Percentiles rank a stretch among this genome's conserved stretches.
phyloP scores from a whole-genome alignment of 2,113 vertebrate species.

The Anolis sagrei region DNA sequence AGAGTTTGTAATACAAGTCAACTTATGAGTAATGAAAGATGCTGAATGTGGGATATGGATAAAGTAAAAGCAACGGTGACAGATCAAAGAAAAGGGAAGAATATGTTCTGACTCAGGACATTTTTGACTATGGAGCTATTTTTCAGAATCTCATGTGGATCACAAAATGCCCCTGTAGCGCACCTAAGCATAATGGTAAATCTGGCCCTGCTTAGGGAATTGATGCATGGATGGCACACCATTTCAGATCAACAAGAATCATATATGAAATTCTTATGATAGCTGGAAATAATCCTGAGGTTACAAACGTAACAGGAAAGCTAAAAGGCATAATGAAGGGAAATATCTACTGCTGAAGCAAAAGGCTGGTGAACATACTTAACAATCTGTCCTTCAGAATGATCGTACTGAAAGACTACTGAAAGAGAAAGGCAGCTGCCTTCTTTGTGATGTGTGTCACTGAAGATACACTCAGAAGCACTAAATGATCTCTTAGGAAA shows the following conservation, averaged over 20 bases:
- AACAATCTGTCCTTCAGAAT: neutral
- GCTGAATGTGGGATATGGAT: neutral
- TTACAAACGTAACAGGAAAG: constrained; percentile 2
- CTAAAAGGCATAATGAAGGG: neutral
- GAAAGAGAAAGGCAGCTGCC: neutral
- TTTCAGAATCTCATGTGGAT: neutral
- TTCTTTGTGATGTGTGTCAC: neutral
- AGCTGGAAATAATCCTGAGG: neutral
- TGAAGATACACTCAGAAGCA: neutral
- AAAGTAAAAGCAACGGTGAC: neutral
- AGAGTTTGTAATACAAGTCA: rapidly evolving
- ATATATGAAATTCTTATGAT: neutral
- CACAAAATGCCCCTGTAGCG: neutral
- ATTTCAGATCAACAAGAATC: neutral
- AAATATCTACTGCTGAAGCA: neutral
- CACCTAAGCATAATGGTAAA: no score
- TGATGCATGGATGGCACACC: neutral
- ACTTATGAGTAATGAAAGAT: constrained; percentile 2
- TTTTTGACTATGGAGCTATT: neutral
- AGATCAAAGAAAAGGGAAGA: neutral
- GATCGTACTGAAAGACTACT: neutral
- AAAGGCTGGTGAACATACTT: rapidly evolving
- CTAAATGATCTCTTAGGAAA: neutral
- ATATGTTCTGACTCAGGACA: neutral
- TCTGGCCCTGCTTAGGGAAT: rapidly evolving